Evolutionary conservation across 2,888 invertebrate species (phyloP), one percentile per base, ranked within the genome.

Genomic region (Campoletis raptor): DNA sequence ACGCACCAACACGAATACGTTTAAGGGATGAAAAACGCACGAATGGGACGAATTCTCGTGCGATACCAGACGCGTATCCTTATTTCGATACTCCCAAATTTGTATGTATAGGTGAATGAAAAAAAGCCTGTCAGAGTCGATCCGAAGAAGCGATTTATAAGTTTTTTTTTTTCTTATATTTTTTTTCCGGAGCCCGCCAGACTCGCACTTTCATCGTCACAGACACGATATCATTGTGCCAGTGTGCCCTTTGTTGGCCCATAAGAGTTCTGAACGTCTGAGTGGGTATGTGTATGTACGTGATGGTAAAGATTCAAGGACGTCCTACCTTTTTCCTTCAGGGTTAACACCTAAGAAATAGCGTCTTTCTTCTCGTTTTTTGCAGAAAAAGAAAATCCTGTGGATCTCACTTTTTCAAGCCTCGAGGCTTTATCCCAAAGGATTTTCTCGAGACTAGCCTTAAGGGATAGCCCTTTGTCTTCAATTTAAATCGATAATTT

Each of bases 271-370:
- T 4, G 21, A 10, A 73, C 36, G 52, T 54, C 1, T 54, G 52
- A 21, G 30, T 12, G 57, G 12, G 12, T 1, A 12, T 12, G 57
- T 15, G 6, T 61, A 12, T 61, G 24, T 42, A 64, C 24, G 36
- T 77, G 42, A 42, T 48, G 36, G 54, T 36, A 40, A 64, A 52
- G 67, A 52, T 70, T 67, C 85, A 85, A 85, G 85, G 85, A 85
- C 85, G 81, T 42, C 57, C 64, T 30, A 69, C 37, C 54, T 57
- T 73, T 73, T 69, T 81, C 42, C 81, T 81, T 74, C 69, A 57
- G 78, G 81, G 78, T 85, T 74, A 85, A 85, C 69, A 69, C 73
- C 67, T 67, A 74, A 82, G 78, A 82, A 78, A 85, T 82, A 78
- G 45, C 67, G 66, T 67, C 61, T 24, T 64, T 54, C 76, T 66